phyloP scores from a whole-genome alignment of 1,140 invertebrate species.

The Drosophila malerkotliana region DNA sequence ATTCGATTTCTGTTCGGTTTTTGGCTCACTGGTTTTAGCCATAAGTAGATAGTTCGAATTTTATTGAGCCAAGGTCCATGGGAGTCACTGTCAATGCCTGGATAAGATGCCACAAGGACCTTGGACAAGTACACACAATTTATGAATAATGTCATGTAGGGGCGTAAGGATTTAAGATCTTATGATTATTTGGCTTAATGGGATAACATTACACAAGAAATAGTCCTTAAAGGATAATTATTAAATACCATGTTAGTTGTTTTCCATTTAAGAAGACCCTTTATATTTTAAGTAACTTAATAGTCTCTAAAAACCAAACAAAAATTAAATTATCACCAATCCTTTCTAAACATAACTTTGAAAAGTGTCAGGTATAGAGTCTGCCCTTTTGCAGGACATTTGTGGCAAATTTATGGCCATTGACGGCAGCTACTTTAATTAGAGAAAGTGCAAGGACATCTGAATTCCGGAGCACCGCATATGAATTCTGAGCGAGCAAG shows the following conservation, averaged over 20 bases:
- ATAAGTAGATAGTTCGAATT: conserved; percentile 16
- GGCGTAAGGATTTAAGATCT: background rate
- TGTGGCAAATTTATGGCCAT: conserved; percentile 21
- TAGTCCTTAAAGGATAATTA: no score
- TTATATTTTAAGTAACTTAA: no score
- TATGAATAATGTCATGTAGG: conserved; percentile 29
- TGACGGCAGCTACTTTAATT: conserved; percentile 45
- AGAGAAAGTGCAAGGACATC: conserved; percentile 40
- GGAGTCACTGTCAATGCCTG: conserved; percentile 6
- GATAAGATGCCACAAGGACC: conserved; percentile 22
- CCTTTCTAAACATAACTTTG: background rate
- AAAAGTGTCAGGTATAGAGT: background rate
- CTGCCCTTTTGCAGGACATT: conserved; percentile 17
- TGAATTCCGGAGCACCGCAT: conserved; percentile 14
- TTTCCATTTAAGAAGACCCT: background rate
- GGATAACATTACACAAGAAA: background rate
- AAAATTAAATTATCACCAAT: background rate
- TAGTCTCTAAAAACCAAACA: no score
- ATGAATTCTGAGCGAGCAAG: conserved; percentile 23
- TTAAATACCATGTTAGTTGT: no score
- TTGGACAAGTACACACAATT: conserved; percentile 1
- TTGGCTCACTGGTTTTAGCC: conserved; percentile 11
- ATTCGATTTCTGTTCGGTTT: conserved; percentile 33
- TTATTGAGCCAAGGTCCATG: conserved; percentile 33
- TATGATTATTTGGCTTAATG: background rate